phyloP scores from a whole-genome alignment of 2,888 invertebrate species.

The Drymonia ruficornis region DNA sequence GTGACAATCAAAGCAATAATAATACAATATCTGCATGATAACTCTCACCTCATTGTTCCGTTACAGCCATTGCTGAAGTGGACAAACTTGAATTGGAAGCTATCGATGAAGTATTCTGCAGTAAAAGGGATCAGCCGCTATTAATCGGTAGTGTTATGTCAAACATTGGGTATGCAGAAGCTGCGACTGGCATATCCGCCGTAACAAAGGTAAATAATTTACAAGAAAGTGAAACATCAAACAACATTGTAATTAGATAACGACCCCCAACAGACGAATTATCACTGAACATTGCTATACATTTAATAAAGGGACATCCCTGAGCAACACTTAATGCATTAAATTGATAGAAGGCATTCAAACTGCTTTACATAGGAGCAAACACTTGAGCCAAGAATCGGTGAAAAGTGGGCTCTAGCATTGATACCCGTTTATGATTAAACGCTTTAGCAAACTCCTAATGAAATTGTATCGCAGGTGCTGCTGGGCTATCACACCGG shows the following conservation, averaged over 20 bases:
- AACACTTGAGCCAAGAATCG: too few species aligned
- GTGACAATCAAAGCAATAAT: not conserved
- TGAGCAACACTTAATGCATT: too few species aligned
- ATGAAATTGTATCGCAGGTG: conserved; percentile 43
- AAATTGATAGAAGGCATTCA: too few species aligned
- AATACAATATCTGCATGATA: conserved; percentile 1
- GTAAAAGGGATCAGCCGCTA: conserved; percentile 80
- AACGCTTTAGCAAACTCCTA: too few species aligned
- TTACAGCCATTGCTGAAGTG: conserved; percentile 72
- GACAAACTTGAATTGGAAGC: conserved; percentile 87
- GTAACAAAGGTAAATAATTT: conserved; percentile 79
- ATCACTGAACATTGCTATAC: too few species aligned
- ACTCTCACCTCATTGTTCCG: not conserved
- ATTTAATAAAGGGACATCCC: too few species aligned
- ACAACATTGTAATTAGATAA: too few species aligned
- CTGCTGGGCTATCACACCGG: conserved; percentile 85
- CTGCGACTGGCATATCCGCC: conserved; percentile 76
- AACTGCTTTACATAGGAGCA: too few species aligned
- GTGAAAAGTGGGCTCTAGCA: too few species aligned
- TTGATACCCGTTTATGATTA: too few species aligned
- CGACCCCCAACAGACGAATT: too few species aligned
- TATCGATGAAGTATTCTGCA: conserved; percentile 83
- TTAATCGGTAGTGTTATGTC: conserved; percentile 76
- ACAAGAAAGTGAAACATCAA: not conserved
- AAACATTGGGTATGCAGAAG: conserved; percentile 62